phyloP scores from a whole-genome alignment of 2,888 invertebrate species.

The Drosophila neoperkinsi region DNA sequence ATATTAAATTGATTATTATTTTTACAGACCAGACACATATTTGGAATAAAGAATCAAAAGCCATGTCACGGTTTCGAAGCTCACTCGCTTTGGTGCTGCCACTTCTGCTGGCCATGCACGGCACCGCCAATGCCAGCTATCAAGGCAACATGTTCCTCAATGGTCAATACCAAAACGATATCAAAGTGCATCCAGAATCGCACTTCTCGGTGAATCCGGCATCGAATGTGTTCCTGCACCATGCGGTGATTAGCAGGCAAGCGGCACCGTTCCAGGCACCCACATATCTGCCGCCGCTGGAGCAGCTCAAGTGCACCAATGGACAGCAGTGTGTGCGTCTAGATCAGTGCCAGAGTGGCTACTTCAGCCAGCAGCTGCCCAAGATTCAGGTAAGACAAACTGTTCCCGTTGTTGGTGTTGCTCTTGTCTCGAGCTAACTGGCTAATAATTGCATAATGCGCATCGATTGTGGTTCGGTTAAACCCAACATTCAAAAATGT shows the following conservation, averaged over 20 bases:
- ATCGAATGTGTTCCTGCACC: constrained; percentile 81
- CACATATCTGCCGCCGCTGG: constrained; percentile 80
- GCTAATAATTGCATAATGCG: constrained; percentile 68
- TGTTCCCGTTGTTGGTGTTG: neutral
- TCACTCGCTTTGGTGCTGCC: constrained; percentile 55
- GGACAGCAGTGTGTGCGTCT: constrained; percentile 83
- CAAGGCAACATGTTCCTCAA: constrained; percentile 82
- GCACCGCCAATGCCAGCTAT: constrained; percentile 61
- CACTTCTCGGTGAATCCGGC: constrained; percentile 70
- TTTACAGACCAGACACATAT: constrained; percentile 18
- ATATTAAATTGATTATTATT: neutral
- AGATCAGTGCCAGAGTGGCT: constrained; percentile 79
- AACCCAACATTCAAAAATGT: constrained; percentile 53
- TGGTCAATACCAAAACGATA: constrained; percentile 82
- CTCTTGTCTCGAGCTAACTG: neutral
- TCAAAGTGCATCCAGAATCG: constrained; percentile 70
- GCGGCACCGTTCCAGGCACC: constrained; percentile 82
- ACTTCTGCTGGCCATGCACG: constrained; percentile 61
- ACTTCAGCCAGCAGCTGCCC: constrained; percentile 72
- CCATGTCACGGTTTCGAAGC: constrained; percentile 69
- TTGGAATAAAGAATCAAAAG: constrained; percentile 20
- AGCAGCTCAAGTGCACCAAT: constrained; percentile 77
- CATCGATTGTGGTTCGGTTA: constrained; percentile 64
- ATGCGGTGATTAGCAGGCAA: constrained; percentile 83
- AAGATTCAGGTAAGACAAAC: constrained; percentile 77